Evolutionary conservation across 2,797 vertebrate species (phyloP).

Genomic region (Micromesistius poutassou): DNA sequence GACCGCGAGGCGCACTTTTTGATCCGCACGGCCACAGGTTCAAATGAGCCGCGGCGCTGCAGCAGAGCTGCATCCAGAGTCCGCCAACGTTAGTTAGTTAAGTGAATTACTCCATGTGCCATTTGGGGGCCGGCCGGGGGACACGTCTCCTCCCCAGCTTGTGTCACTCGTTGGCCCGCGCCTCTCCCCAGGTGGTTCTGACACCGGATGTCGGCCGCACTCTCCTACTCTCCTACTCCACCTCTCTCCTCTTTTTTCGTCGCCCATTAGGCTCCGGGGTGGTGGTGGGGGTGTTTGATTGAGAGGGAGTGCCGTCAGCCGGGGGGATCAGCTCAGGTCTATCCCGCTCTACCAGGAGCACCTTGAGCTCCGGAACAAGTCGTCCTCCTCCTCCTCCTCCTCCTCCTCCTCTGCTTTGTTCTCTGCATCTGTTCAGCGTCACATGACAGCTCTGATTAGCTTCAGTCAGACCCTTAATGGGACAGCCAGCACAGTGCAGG

Average conservation of each 20-base stretch:
- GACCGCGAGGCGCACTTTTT: slow-evolving; percentile 47
- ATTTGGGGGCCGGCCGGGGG: slow-evolving; percentile 47
- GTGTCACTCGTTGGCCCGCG: slow-evolving; percentile 70
- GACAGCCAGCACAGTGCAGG: slow-evolving; percentile 62
- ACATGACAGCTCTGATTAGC: slow-evolving; percentile 75
- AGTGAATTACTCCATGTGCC: slow-evolving; percentile 74
- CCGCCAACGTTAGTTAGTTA: slow-evolving; percentile 66
- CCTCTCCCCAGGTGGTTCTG: slow-evolving; percentile 71
- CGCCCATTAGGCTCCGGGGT: slow-evolving; percentile 68
- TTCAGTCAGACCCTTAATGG: slow-evolving; percentile 76
- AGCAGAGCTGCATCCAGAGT: slow-evolving; percentile 43
- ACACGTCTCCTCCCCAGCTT: slow-evolving; percentile 60
- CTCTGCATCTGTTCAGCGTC: slow-evolving; percentile 73
- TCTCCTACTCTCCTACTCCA: slow-evolving; percentile 73
- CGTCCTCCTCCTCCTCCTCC: slow-evolving; percentile 70
- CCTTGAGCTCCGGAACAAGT: slow-evolving; percentile 62
- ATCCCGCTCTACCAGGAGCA: slow-evolving; percentile 72
- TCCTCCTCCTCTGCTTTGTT: slow-evolving; percentile 71
- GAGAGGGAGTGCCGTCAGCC: slow-evolving; percentile 70
- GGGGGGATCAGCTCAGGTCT: slow-evolving; percentile 70
- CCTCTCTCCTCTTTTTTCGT: slow-evolving; percentile 61
- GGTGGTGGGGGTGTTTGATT: slow-evolving; percentile 62
- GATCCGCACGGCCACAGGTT: slow-evolving; percentile 54
- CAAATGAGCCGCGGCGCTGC: slow-evolving; percentile 45
- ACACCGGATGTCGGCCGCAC: slow-evolving; percentile 69